Evolutionary conservation across 1,140 invertebrate genomes (phyloP).

Genomic region (Macrotrachela quadricornifera): DNA sequence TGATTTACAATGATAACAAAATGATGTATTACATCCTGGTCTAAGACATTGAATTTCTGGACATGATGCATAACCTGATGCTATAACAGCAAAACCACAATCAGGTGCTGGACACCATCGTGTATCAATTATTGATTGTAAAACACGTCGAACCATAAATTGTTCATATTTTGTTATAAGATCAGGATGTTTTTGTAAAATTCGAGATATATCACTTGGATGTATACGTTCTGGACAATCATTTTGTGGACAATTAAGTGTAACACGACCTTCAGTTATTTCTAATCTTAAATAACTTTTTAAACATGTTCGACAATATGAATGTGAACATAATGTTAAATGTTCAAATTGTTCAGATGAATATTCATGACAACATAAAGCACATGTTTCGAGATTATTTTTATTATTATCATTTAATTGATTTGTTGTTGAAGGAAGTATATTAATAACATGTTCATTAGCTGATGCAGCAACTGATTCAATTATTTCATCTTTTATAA

Average conservation of each 20-base stretch:
- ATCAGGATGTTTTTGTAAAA: background rate
- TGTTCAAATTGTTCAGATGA: no score
- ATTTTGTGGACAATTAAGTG: background rate
- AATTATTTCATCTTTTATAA: no score
- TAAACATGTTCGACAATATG: constrained; percentile 4
- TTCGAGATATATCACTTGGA: constrained; percentile 4
- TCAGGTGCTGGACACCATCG: constrained; percentile 87
- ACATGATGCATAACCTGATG: constrained; percentile 77
- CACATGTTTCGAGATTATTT: no score
- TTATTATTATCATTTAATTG: no score
- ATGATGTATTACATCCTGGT: constrained; percentile 68
- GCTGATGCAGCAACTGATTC: no score
- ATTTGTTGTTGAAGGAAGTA: no score
- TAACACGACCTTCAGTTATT: constrained; percentile 3
- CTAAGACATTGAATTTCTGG: constrained; percentile 73
- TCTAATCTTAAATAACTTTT: constrained; percentile 2
- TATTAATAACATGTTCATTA: no score
- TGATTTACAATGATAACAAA: constrained; percentile 93
- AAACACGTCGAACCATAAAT: constrained; percentile 72
- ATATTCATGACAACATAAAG: no score
- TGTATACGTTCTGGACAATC: constrained; percentile 6
- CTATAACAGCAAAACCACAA: constrained; percentile 83
- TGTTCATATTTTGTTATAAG: constrained; percentile 76
- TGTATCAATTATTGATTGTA: constrained; percentile 68
- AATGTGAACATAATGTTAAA: background rate